Evolutionary conservation across 2,888 invertebrate genomes (phyloP).

Genomic region (Acanthosepion pharaonis): DNA sequence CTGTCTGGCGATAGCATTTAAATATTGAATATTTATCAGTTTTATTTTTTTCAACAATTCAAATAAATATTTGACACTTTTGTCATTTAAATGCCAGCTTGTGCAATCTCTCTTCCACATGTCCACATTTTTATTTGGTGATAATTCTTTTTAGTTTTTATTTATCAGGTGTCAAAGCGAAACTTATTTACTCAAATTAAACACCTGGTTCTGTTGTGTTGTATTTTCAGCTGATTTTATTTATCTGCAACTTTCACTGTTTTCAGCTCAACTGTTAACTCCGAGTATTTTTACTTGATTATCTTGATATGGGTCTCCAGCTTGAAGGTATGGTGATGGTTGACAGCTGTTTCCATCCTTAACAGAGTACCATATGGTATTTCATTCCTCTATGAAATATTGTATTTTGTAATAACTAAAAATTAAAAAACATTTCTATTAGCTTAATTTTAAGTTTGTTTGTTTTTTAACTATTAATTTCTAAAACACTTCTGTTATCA

Average conservation of each 20-base stretch:
- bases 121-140: neutral
- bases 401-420: neutral
- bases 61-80: neutral
- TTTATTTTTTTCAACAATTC: neutral
- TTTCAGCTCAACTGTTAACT: neutral
- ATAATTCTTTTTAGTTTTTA: neutral
- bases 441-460: neutral
- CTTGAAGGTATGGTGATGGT: neutral
- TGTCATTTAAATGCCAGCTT: neutral
- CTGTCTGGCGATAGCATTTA: no score
- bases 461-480: neutral
- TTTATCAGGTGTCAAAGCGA: no score
- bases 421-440: neutral
- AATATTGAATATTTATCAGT: neutral
- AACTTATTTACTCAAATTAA: no score
- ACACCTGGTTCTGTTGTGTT: no score
- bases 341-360: no score
- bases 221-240: no score
- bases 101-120: no score
- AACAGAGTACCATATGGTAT: neutral
- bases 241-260: no score
- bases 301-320: neutral
- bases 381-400: neutral
- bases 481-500: no score
- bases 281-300: neutral